Base-by-base conservation (phyloP, 2,888 invertebrate genomes). In the Thelaira solivaga region DNA sequence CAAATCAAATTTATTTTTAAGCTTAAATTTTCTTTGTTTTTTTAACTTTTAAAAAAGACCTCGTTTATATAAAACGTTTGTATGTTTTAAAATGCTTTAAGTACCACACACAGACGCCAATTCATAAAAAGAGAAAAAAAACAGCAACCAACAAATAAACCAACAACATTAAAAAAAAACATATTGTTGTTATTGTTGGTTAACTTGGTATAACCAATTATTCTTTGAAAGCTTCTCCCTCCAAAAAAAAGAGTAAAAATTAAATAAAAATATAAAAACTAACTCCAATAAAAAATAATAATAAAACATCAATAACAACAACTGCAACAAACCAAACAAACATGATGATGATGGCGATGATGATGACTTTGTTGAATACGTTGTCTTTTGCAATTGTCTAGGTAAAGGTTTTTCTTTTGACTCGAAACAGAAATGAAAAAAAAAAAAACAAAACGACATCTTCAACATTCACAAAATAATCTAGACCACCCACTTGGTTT, bases 151-250 rank as follows among this genome's bases (percentile, higher is more conserved):
- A 53, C 67, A 64, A 65, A 71, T 26, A 18, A 47, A 41, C 39
- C n/a, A 67, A 49, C 69, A 64, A 53, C 36, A 34, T n/a, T 20
- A 34, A 26, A 8, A 26, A 47, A 13, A 20, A 24, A 10, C 11
- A 20, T 62, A 3, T 47, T 36, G 13, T 34, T 51, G 13, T 24
- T 72, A 39, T 61, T 67, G 74, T 61, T 68, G 72, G 43, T 68
- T 68, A 68, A 73, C 57, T 77, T 68, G 68, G 72, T 77, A 73
- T 73, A 77, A 77, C 72, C 77, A 77, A 77, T 77, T 77, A 77
- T 77, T 67, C 49, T 77, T 72, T 72, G 62, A 72, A 77, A 77
- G 72, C 77, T 73, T 77, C 77, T 68, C 72, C 77, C 67, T 77
- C 55, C n/a, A 62, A 76, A 69, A 34, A 59, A n/a, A 13, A n/a